Base-by-base conservation (phyloP, 2,113 vertebrate species). In the Colossoma macropomum region DNA sequence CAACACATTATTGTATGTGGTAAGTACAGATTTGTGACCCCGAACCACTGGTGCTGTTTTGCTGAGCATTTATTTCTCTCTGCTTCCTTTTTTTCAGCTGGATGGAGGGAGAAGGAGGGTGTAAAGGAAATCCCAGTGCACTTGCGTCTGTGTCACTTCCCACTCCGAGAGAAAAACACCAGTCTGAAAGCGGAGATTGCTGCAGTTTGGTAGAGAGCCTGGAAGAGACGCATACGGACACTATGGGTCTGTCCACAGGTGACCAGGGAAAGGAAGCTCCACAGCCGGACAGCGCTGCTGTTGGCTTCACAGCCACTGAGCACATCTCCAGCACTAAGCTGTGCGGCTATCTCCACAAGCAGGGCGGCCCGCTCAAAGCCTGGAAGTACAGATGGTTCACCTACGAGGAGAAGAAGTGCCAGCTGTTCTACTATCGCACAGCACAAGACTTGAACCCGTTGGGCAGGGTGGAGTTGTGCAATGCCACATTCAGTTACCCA, bases 371-470 rank as follows among this genome's bases (percentile, higher is more conserved):
- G 0, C 93, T 99, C 48, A 96, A 92, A 86, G 89, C 95, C 54
- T 99, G 97, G 97, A 99, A 99, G 86, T 95, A 90, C 79, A 97
- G 97, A 17, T 99, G 98, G 97, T 99, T 99, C 86, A 93, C 91
- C 56, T 98, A 96, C 0, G 96, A 98, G 80, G 96, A 96, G 87
- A 95, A 92, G 78, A 96, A 95, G 82, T 96, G 97, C 87, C 91
- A 93, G 83, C 89, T 98, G 82, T 92, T 96, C 8, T 99, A 99
- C 86, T 99, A 95, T 85, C 94, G 97, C 70, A 97, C 95, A 0
- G 93, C 96, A 0, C 95, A 97, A 77, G 97, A 99, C 10, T 89
- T 96, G 38, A 96, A 88, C 74, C 94, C 97, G 4, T 92, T 99
- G 38, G 97, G 97, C 59, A 94, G 90, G 69, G 93, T 98, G 0